Evolutionary conservation across 1,140 invertebrate species (phyloP), one percentile per base, ranked within the genome.

Genomic region (Eulimnadia texana): DNA sequence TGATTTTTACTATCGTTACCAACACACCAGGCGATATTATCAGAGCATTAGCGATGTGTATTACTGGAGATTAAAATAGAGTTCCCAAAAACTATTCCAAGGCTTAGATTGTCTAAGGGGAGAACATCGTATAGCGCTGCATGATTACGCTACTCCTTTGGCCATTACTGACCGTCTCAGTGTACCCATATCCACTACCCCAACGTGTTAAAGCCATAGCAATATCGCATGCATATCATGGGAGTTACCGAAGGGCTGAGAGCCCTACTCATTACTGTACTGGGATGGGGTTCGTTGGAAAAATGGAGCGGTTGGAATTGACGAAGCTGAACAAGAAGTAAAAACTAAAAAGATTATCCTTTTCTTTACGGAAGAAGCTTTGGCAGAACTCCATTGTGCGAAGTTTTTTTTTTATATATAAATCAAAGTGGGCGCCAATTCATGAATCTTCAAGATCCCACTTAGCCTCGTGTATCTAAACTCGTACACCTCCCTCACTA

Each of bases 251-350:
- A 65, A 56, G 65, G 55, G 29, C 70, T 71, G 28, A 66, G 68
- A 42, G 61, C 66, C 49, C 67, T 10, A 72, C 69, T 1, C 67
- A 69, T 10, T 78, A 73, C 74, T 67, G 71, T 19, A 66, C 69
- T 11, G 72, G 71, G 1, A 69, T 75, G 42, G 68, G 76, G 3
- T 55, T 68, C 2, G 71, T n/a, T 73, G 2, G 67, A 67, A 10
- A 76, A 76, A 64, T 53, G 63, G 20, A 66, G 68, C 52, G 68
- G 66, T 19, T 71, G 9, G 72, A 78, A 62, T 72, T 72, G 28
- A 66, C 65, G 27, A 19, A 58, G 29, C 58, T 72, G 2, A 72
- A 72, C 54, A 54, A 65, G 24, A 64, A 63, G 29, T 56, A 60
- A 70, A 22, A 58, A 65, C 23, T 49, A 69, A 16, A 62, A 65